Percentiles rank a stretch among this genome's conserved stretches.
These are phyloP conservation scores for Lineus longissimus DNA, from an alignment of 1,140 invertebrate genomes.

Conservation along the genomic window DNA sequence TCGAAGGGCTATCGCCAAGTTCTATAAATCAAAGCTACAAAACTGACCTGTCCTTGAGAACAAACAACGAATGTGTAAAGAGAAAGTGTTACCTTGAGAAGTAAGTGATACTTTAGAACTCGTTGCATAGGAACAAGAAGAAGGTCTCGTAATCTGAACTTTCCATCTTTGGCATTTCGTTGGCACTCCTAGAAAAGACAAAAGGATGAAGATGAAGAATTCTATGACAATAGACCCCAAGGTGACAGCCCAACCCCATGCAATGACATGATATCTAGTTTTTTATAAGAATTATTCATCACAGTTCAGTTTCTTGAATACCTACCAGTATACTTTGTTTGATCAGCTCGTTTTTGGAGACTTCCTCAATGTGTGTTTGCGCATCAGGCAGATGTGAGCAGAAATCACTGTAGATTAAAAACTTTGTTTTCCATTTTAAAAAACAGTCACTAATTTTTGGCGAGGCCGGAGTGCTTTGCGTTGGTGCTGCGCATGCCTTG, in stretches of 20 bases:
- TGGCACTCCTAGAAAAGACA: slow-evolving; percentile 75
- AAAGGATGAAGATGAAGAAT: slow-evolving; percentile 11
- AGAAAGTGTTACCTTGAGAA: slow-evolving; percentile 56
- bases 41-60: too few relatives aligned
- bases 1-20: too few relatives aligned
- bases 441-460: slow-evolving; percentile 67
- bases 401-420: slow-evolving; percentile 92
- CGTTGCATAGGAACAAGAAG: slow-evolving; percentile 96
- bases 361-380: slow-evolving; percentile 72
- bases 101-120: slow-evolving; percentile 92
- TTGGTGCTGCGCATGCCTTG: slow-evolving; percentile 64
- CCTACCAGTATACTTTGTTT: slow-evolving; percentile 60
- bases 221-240: not conserved
- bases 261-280: not conserved
- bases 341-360: slow-evolving; percentile 63
- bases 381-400: slow-evolving; percentile 86
- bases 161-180: slow-evolving; percentile 87
- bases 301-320: too few relatives aligned
- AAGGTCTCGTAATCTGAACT: slow-evolving; percentile 90
- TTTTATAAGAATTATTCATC: too few relatives aligned
- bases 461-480: slow-evolving; percentile 13
- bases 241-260: too few relatives aligned
- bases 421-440: slow-evolving; percentile 80
- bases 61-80: too few relatives aligned
- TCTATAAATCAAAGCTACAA: too few relatives aligned